Percentiles rank a stretch among this genome's conserved stretches.
These are phyloP conservation scores for Drosophila arizonae DNA, from an alignment of 1,140 invertebrate species.

Conservation along the genomic window DNA sequence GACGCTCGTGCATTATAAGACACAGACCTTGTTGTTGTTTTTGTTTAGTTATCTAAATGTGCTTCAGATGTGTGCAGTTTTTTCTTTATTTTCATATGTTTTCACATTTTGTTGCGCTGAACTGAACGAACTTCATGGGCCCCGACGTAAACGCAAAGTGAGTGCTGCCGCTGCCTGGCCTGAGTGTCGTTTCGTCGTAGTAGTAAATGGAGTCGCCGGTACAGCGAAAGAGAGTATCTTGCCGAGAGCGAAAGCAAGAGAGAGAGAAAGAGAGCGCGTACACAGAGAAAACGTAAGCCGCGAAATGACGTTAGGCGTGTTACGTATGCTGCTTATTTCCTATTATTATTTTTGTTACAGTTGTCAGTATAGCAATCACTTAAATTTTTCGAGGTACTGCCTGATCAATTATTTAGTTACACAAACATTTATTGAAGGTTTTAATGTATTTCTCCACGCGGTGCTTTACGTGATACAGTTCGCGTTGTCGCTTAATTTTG, in stretches of 20 bases:
- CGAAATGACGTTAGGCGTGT: slow-evolving; percentile 28
- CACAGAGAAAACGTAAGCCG: slow-evolving; percentile 46
- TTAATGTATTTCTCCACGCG: slow-evolving; percentile 30
- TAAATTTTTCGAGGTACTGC: background rate
- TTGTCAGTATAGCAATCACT: slow-evolving; percentile 10
- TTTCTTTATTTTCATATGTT: slow-evolving; percentile 40
- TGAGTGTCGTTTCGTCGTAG: slow-evolving; percentile 36
- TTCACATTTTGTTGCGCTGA: slow-evolving; percentile 63
- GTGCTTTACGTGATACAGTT: slow-evolving; percentile 43
- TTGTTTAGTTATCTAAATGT: slow-evolving; percentile 43
- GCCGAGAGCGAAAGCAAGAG: slow-evolving; percentile 11
- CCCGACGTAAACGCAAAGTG: slow-evolving; percentile 68
- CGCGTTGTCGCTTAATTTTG: slow-evolving; percentile 33
- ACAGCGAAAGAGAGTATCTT: slow-evolving; percentile 39
- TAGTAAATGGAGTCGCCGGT: slow-evolving; percentile 52
- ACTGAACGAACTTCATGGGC: slow-evolving; percentile 66
- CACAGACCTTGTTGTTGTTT: slow-evolving; percentile 40
- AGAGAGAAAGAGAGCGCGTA: slow-evolving; percentile 10
- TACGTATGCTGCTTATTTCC: background rate
- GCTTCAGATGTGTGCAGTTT: slow-evolving; percentile 27
- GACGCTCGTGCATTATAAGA: slow-evolving; percentile 15
- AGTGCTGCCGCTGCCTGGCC: slow-evolving; percentile 23
- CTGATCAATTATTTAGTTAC: background rate
- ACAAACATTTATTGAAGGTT: background rate
- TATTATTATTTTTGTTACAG: slow-evolving; percentile 1